Evolutionary conservation across 2,888 invertebrate species (phyloP).

Genomic region (Campoplex capitator): DNA sequence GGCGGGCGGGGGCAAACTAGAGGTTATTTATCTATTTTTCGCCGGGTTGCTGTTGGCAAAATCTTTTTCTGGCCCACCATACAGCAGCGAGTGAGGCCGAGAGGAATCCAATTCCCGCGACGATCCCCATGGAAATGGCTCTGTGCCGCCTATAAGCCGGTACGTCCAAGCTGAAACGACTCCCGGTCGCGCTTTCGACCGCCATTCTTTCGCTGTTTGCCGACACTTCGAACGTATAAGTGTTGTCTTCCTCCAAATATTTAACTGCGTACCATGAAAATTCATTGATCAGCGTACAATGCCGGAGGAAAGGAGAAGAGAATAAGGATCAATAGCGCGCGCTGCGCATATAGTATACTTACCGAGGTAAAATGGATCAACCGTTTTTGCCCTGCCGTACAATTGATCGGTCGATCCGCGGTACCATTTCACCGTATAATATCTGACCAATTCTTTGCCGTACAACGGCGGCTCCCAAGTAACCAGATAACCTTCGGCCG

Average conservation of each 20-base stretch:
- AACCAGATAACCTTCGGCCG: conserved; percentile 91
- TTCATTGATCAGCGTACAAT: neutral
- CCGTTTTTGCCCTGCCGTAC: conserved; percentile 89
- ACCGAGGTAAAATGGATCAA: conserved; percentile 89
- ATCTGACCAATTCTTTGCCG: conserved; percentile 86
- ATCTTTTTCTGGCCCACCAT: conserved; percentile 86
- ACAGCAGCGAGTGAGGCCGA: conserved; percentile 88
- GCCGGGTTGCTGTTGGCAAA: conserved; percentile 77
- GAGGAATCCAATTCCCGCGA: conserved; percentile 89
- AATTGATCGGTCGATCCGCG: conserved; percentile 88
- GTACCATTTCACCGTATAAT: conserved; percentile 90
- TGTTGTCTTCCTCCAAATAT: conserved; percentile 90
- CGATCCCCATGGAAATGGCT: conserved; percentile 90
- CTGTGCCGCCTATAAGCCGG: conserved; percentile 90
- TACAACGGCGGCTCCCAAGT: conserved; percentile 90
- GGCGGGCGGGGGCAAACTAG: neutral
- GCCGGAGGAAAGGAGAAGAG: too few relatives aligned
- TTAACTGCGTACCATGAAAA: conserved; percentile 86
- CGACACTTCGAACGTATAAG: conserved; percentile 91
- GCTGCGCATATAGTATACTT: conserved; percentile 35
- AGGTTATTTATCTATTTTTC: conserved; percentile 67
- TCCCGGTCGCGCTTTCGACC: conserved; percentile 88
- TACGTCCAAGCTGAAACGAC: conserved; percentile 88
- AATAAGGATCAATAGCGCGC: too few relatives aligned
- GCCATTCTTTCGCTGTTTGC: conserved; percentile 86